Base-by-base conservation (phyloP, 1,140 invertebrate species). In the Drosophila triauraria region DNA sequence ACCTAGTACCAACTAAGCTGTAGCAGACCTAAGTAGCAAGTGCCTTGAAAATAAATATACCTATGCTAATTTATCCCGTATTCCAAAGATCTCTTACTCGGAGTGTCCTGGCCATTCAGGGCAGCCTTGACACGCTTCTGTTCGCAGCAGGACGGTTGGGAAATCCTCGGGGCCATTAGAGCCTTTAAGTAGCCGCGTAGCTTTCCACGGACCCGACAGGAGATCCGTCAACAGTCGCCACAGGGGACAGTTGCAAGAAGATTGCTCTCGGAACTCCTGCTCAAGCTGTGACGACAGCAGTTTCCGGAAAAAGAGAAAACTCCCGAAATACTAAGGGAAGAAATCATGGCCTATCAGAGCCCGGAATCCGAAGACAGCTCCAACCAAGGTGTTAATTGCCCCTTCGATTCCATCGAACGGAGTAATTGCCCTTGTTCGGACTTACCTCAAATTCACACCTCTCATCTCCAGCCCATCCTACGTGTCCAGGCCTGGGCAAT, bases 61-160 rank as follows among this genome's bases (percentile, higher is more conserved):
- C 6, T 53, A 68, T 77, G 47, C 60, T 68, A 77, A 77, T 77
- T 60, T 68, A 42, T 59, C 10, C 38, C 42, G 42, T 59, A 54
- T 30, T 38, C 51, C 15, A 60, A 60, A 35, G 27, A 47, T 68
- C 42, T 54, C 47, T 47, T 46, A 42, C 40, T 78, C 42, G 35
- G 27, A 48, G 42, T 15, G 8, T 56, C 44, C 57, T 75, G 50
- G 13, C 75, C 81, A 75, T 85, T 84, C 53, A 91, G 85, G 78
- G 85, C 77, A 91, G 84, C 88, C 88, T 91, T 91, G 88, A 88
- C 88, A 91, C 84, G 88, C 88, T 91, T 91, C 90, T 78, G 84
- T 80, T 78, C 76, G 54, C 88, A 78, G 82, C 82, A 47, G 70
- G 88, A 62, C 63, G 59, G 17, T 54, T 62, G 74, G 75, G 68